A percentile compares a stretch with the other conserved stretches of the same genome.
Evolutionary conservation across 2,797 vertebrate species (phyloP).

Genomic region (Prionace glauca): DNA sequence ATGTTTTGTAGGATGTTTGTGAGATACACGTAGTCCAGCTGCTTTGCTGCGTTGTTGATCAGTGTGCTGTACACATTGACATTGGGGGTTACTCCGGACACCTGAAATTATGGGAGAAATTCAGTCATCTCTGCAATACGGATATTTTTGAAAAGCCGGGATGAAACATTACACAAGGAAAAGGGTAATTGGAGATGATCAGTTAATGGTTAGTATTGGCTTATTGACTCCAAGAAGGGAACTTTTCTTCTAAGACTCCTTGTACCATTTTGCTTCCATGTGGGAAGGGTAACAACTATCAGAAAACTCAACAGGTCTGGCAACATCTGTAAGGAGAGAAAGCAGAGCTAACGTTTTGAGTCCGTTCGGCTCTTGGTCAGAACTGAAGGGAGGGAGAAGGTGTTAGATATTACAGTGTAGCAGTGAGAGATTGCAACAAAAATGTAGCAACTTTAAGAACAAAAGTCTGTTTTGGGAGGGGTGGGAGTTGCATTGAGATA

Average conservation of each 20-base stretch:
- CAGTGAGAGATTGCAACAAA: no score
- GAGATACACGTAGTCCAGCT: slow-evolving; percentile 79
- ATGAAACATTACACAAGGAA: background rate
- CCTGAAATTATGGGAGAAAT: slow-evolving; percentile 53
- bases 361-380: no score
- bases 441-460: no score
- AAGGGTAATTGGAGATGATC: background rate
- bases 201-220: background rate
- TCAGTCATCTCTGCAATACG: background rate
- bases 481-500: no score
- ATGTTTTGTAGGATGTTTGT: slow-evolving; percentile 73
- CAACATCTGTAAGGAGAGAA: no score
- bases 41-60: slow-evolving; percentile 68
- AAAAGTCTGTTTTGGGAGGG: no score
- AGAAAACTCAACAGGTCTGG: no score
- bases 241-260: background rate
- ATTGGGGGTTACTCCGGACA: slow-evolving; percentile 68
- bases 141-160: background rate
- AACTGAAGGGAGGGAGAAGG: no score
- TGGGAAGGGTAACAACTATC: background rate
- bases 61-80: slow-evolving; percentile 76
- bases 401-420: no score
- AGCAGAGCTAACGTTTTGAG: no score
- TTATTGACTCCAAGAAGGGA: background rate
- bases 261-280: background rate